Evolutionary conservation across 2,888 invertebrate genomes (phyloP).

Genomic region (Napeogenes sylphis): DNA sequence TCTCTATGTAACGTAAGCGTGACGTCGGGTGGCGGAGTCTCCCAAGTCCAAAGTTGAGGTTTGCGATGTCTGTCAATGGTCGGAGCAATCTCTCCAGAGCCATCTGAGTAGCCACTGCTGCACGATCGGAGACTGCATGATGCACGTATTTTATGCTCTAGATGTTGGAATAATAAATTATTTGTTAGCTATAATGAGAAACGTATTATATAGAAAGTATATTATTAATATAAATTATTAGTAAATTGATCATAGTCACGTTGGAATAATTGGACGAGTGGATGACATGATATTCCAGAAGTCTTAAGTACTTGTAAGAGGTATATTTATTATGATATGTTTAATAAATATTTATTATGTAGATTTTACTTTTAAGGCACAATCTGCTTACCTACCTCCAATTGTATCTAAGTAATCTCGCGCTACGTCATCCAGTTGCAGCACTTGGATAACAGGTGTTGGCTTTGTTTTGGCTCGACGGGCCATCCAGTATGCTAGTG

Average conservation of each 20-base stretch:
- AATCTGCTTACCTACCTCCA: conserved; percentile 47
- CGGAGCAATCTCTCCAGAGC: conserved; percentile 53
- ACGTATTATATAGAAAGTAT: too few species aligned
- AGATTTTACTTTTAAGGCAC: too few species aligned
- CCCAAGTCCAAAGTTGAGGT: conserved; percentile 56
- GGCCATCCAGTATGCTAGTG: conserved; percentile 49
- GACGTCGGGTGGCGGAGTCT: conserved; percentile 65
- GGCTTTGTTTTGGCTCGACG: conserved; percentile 54
- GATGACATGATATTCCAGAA: not conserved
- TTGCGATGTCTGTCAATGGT: conserved; percentile 55
- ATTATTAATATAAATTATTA: too few species aligned
- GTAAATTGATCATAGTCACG: not conserved
- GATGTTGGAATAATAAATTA: conserved; percentile 13
- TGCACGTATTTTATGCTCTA: conserved; percentile 64
- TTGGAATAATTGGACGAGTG: not conserved
- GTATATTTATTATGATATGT: too few species aligned
- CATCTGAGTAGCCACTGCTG: conserved; percentile 66
- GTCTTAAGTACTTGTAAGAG: too few species aligned
- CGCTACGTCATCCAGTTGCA: conserved; percentile 67
- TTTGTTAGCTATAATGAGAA: not conserved
- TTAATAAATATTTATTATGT: too few species aligned
- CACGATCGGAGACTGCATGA: conserved; percentile 66
- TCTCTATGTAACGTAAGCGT: conserved; percentile 64
- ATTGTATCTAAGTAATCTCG: conserved; percentile 64
- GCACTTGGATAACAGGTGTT: conserved; percentile 64